Base-by-base conservation (phyloP, 2,797 vertebrate genomes). In the Pyrocephalus nanus region DNA sequence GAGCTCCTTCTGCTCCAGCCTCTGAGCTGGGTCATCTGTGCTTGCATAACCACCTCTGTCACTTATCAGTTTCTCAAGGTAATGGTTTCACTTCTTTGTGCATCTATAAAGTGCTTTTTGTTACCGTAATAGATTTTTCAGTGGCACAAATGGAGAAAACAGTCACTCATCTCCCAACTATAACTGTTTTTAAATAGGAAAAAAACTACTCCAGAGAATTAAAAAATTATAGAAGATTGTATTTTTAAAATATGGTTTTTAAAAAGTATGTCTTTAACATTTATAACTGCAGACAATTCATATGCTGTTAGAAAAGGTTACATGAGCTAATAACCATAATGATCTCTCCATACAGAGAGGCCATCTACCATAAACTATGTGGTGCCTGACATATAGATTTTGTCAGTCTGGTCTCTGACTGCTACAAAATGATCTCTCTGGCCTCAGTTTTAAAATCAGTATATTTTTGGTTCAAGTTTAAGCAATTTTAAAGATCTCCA, bases 151-250 rank as follows among this genome's bases (percentile, higher is more conserved):
- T 32, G 14, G 26, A 45, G 87, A 67, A 62, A 89, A 25, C 16
- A 75, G 22, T 74, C 22, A 10, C 3, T 77, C 27, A 43, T 40
- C 22, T 72, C 23, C 34, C 0, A 2, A 3, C 16, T 36, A 1
- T 8, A 82, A 71, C 23, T 38, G 2, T 2, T 94, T 84, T 77
- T 71, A 94, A 76, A 74, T 1, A 42, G 25, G 12, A 25, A 53
- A 84, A 79, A 54, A 3, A 2, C 65, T 38, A 58, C 9, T 25
- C 22, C 1, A 4, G 13, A 65, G 29, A 85, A 86, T 12, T 22
- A 45, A 12, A 55, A 91, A 74, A 51, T 3, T 0, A 57, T 15
- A 40, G 69, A 66, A 76, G 1, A 34, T 1, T 7, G 4, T 4
- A 4, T 12, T 79, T 72, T 62, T n/a, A n/a, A n/a, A n/a, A n/a